Base-by-base conservation (phyloP, 2,113 vertebrate genomes). In the Tetrao urogallus region DNA sequence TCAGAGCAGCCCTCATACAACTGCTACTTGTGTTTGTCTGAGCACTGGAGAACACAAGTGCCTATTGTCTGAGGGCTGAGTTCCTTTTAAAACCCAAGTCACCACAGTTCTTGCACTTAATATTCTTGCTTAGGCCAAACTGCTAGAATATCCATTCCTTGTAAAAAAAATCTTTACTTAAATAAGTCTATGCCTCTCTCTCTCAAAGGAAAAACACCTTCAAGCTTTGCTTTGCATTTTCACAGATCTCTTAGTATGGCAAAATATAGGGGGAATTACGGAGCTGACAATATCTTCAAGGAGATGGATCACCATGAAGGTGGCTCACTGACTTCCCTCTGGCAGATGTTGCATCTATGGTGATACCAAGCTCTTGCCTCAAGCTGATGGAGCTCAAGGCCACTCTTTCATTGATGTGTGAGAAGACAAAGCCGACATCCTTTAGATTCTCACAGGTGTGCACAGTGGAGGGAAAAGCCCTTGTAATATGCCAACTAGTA, bases 271-370 rank as follows among this genome's bases (percentile, higher is more conserved):
- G 6, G 20, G 16, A 78, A 79, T 15, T 79, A 21, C 45, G 42
- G 14, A 75, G 15, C 4, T 1, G 3, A n/a, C 22, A 61, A 7
- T 7, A 3, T 78, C 7, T 19, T 86, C 25, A 1, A 43, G 27
- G 58, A 89, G 13, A 21, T 21, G 48, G n/a, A 61, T 6, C 8
- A 40, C 25, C 40, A 21, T 19, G 36, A 75, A 57, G 17, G 17
- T 34, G 4, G 12, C 17, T 77, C 30, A 54, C 13, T 56, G 28
- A 30, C 42, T 13, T 47, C 17, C 32, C 28, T 43, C 30, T 3
- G 3, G 36, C 38, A 78, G 57, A 56, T 1, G 1, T 66, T 24
- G 28, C 14, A 61, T 61, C 19, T 63, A 24, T 30, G 0, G 0
- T 54, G 30, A 54, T 28, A 86, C 14, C 17, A n/a, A 30, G 27